Evolutionary conservation across 2,113 vertebrate genomes (phyloP), one percentile per base, ranked within the genome.

Genomic region (Ia io): DNA sequence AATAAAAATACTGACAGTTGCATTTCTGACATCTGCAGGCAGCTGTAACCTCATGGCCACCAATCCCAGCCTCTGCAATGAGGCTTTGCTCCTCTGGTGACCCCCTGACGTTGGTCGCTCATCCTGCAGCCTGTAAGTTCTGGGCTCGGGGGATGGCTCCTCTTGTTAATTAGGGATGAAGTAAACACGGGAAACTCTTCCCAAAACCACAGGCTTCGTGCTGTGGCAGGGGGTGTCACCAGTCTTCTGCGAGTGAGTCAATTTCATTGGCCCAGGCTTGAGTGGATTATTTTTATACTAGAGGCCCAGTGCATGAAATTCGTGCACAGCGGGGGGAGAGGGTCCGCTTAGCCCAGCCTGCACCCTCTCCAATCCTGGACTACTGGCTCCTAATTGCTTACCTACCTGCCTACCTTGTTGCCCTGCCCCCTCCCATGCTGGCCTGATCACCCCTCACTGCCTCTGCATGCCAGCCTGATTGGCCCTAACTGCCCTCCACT

Each of bases 171-270:
- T 4, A 42, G 5, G 30, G 22, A 10, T 49, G 35, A 42, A 51
- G 20, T 18, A 7, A 49, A 6, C 23, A 2, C 3, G 17, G 42
- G 51, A 2, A 25, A 40, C 37, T 53, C 35, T 40, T 7, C 61
- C 11, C 13, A 8, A 23, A 70, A 32, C 74, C 1, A 6, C 4
- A 25, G 44, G 22, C 59, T 79, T 35, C 22, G 0, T 4, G 1
- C 88, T 35, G 18, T 2, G 9, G 30, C 25, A 3, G 44, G 5
- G 30, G 25, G 37, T 20, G 0, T 1, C 25, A 0, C 30, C 13
- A 0, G 3, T 6, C 32, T 51, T 35, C 76, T 1, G 25, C 3
- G 9, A 32, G 5, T 2, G 9, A 65, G 74, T 53, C 63, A 20
- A n/a, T 9, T 1, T 53, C 74, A 11, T 30, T 23, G 73, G 69